Percentiles rank a stretch among this genome's conserved stretches.
These are phyloP conservation scores for Prunella strophiata DNA, from an alignment of 2,797 vertebrate species.

Conservation along the genomic window DNA sequence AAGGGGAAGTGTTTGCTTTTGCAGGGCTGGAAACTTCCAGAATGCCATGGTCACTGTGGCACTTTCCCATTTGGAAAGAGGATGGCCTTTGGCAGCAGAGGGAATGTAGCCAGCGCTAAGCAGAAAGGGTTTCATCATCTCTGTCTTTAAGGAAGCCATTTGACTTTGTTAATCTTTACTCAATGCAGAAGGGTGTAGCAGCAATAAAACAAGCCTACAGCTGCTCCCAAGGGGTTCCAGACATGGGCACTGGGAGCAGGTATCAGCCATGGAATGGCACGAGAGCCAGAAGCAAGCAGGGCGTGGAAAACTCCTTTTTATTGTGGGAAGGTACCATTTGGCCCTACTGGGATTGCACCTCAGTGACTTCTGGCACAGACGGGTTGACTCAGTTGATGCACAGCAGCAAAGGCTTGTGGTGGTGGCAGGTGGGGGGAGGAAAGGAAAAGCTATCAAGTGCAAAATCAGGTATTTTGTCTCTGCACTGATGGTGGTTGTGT, in stretches of 20 bases:
- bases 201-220: conserved; percentile 7
- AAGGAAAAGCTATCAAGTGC: conserved; percentile 17
- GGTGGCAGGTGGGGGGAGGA: background rate
- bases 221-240: background rate
- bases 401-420: background rate
- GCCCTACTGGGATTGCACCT: background rate
- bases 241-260: fast-evolving
- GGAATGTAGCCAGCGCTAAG: fast-evolving
- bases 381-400: fast-evolving
- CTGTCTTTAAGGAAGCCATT: background rate
- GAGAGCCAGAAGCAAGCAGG: fast-evolving
- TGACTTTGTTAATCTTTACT: background rate
- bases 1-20: background rate
- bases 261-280: background rate
- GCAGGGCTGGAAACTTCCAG: fast-evolving
- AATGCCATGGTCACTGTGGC: fast-evolving
- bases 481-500: conserved; percentile 80
- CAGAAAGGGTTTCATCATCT: background rate
- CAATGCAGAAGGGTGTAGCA: background rate
- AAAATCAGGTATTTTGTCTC: conserved; percentile 80
- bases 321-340: background rate
- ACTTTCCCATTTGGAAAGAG: background rate
- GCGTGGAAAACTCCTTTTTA: background rate
- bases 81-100: background rate
- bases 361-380: fast-evolving